Evolutionary conservation across 2,888 invertebrate genomes (phyloP), one percentile per base, ranked within the genome.

Genomic region (Amblyteles armatorius): DNA sequence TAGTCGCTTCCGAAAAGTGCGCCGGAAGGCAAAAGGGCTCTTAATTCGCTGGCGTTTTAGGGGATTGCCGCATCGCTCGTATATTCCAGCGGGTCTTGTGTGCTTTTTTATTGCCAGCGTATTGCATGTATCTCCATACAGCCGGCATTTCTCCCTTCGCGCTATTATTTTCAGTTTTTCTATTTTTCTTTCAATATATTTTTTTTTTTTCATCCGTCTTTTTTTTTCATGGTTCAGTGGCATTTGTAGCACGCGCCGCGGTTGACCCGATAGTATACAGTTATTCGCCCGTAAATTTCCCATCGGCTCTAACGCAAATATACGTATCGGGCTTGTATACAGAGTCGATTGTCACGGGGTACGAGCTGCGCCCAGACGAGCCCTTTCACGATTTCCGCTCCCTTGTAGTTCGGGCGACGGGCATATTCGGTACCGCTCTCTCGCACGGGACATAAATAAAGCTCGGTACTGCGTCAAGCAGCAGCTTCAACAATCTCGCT

Each of bases 251-350:
- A 50, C 85, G 73, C 68, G 84, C 83, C 74, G 85, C 83, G 84
- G 80, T 74, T 86, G 80, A 83, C 69, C 89, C 88, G 89, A 89
- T 89, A 86, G 86, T 81, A 76, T 87, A 86, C 86, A 87, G 89
- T 91, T 90, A 90, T 91, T 88, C 89, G 83, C 84, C 88, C 88
- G 90, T 91, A 91, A 89, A 91, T 90, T 89, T 86, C 81, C 87
- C 88, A 88, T 89, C 88, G 88, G 85, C 85, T 87, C 88, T 86
- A 88, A 87, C 84, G 81, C 86, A 80, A 87, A 88, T 85, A 87
- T 84, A 84, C 86, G 81, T 84, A 86, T 84, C 84, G 81, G 81
- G 67, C 71, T 78, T 72, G 16, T 71, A 36, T 84, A 74, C 77
- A 83, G 84, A 48, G 33, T 76, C 76, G 65, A 76, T 76, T 29